Evolutionary conservation across 2,113 vertebrate genomes (phyloP), one percentile per base, ranked within the genome.

Genomic region (Hemiprocne comata): DNA sequence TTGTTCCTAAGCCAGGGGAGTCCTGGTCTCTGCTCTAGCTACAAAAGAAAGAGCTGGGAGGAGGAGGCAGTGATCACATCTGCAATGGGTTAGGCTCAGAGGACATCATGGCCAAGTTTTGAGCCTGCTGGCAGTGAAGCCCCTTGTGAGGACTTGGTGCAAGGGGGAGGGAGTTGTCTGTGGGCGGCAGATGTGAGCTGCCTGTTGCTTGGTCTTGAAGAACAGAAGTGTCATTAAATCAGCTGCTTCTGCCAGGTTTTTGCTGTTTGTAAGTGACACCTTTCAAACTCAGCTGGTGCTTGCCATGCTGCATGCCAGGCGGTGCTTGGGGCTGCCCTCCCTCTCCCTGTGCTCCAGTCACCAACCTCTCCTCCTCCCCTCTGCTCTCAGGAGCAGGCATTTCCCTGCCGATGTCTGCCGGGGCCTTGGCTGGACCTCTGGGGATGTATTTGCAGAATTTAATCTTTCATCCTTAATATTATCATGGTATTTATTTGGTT

Each of bases 231-330:
- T 85, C 84, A 61, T 3, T 2, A 10, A 89, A 89, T 85, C 66
- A 44, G 89, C 94, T 48, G 94, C 62, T 95, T 26, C 84, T 88
- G 89, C 75, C 80, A 89, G 91, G 60, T 85, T 93, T 92, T 70
- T 66, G 71, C 90, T 82, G 69, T 13, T 76, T 93, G 42, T 16
- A 38, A 77, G 83, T 36, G 95, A 54, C 86, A 91, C 83, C 83
- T 95, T 87, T 95, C 82, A 54, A 84, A 71, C 48, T 38, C 79
- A 26, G 79, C 87, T 61, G 82, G 78, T 62, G 74, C 85, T 81
- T 6, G 13, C 0, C 4, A 17, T 36, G 65, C 80, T 70, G 42
- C 1, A 0, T 11, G 26, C n/a, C 48, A 38, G n/a, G 64, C 46
- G 48, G 15, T 48, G 67, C 62, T 66, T 5, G 2, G 80, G 60